Evolutionary conservation across 1,140 invertebrate genomes (phyloP).

Genomic region (Anadara kagoshimensis): DNA sequence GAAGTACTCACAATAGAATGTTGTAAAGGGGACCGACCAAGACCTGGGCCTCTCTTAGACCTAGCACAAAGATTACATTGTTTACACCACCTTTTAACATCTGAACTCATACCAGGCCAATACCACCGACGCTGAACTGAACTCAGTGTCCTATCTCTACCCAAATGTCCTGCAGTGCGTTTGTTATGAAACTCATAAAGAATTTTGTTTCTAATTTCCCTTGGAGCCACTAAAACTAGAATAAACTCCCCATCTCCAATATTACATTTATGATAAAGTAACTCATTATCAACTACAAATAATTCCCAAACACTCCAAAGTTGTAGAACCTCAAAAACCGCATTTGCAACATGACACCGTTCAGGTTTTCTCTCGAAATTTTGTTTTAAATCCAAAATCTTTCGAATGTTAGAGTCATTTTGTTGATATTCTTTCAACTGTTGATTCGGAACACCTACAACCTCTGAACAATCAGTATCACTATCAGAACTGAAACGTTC

Average conservation of each 20-base stretch:
- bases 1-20: not conserved
- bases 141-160: not conserved
- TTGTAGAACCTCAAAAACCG: not conserved
- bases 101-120: slow-evolving; percentile 9
- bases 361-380: not conserved
- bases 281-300: not conserved
- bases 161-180: slow-evolving; percentile 5
- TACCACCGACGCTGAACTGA: not conserved
- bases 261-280: not conserved
- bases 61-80: slow-evolving; percentile 25
- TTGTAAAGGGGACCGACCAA: slow-evolving; percentile 1
- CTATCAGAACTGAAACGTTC: not conserved
- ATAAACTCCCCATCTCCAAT: not conserved
- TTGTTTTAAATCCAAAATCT: not conserved
- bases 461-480: not conserved
- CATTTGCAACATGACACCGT: not conserved
- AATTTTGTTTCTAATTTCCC: not conserved
- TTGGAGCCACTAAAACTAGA: not conserved
- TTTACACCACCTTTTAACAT: slow-evolving; percentile 16
- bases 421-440: not conserved
- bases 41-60: slow-evolving; percentile 14
- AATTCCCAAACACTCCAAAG: not conserved
- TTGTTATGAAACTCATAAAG: slow-evolving; percentile 14
- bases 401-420: slow-evolving; percentile 1
- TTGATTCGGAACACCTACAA: not conserved